Percentiles rank a stretch among this genome's conserved stretches.
phyloP scores from a whole-genome alignment of 2,797 vertebrate species.

The Onychomys arenicola region DNA sequence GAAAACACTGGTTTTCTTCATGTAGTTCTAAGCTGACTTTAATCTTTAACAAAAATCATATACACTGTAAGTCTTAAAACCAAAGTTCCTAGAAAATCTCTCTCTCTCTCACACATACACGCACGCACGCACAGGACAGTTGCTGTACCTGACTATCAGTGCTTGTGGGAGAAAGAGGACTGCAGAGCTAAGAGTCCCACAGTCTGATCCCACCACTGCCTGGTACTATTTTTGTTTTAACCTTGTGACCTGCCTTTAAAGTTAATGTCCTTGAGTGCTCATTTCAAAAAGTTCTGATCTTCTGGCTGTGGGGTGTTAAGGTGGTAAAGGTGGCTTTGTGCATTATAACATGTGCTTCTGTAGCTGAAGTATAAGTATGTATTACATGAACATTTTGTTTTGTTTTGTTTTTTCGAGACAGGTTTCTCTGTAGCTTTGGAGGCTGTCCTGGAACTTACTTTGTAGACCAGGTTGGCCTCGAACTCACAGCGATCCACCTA shows the following conservation, averaged over 20 bases:
- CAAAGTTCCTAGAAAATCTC: background rate
- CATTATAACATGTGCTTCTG: conserved; percentile 29
- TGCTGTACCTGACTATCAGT: background rate
- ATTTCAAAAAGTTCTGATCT: conserved; percentile 61
- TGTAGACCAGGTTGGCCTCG: too few relatives aligned
- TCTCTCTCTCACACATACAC: background rate
- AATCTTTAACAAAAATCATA: conserved; percentile 31
- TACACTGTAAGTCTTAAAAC: background rate
- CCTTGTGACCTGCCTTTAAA: conserved; percentile 62
- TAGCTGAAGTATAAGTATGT: conserved; percentile 39
- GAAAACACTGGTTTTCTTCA: conserved; percentile 45
- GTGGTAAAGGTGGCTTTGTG: conserved; percentile 44
- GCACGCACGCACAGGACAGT: background rate
- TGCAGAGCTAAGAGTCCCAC: background rate
- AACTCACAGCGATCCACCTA: too few relatives aligned
- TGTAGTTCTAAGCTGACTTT: conserved; percentile 35
- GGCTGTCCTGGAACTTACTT: too few relatives aligned
- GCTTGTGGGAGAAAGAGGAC: background rate
- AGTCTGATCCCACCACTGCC: background rate
- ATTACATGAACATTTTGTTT: conserved; percentile 18
- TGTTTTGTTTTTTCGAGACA: too few relatives aligned
- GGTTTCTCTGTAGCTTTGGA: too few relatives aligned
- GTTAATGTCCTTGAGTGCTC: conserved; percentile 61
- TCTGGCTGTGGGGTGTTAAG: conserved; percentile 54
- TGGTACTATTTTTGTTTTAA: conserved; percentile 59